Evolutionary conservation across 2,113 vertebrate genomes (phyloP), one percentile per base, ranked within the genome.

Genomic region (Limnothrissa miodon): DNA sequence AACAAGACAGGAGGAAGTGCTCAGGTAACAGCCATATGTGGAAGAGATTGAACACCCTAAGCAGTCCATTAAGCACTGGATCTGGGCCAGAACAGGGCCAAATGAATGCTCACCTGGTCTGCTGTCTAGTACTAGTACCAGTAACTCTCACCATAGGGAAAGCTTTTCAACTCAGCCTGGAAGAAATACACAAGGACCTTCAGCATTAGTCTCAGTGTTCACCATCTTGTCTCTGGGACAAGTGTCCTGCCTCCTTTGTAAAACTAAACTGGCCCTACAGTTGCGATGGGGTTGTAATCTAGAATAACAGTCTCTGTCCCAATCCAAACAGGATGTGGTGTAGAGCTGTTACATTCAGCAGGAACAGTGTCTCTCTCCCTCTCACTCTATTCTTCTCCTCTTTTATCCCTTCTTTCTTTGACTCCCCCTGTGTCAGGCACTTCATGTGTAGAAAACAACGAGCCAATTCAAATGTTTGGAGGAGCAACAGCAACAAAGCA

Each of bases 381-480:
- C 80, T 78, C 45, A 33, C 13, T 83, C n/a, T n/a, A n/a, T n/a
- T n/a, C n/a, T n/a, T 25, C 17, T 39, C 4, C 1, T 13, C 36
- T 17, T 4, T 4, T 74, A 15, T 17, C 25, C 11, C 13, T 74
- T 15, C 36, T 70, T n/a, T 25, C 56, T 56, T 48, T 23, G 13
- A 29, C 66, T 36, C 25, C 9, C 56, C 45, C 33, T 48, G 80
- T 78, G 33, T 74, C 86, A 89, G 88, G 88, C 88, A 89, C 88
- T 89, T 89, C 44, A 85, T 81, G 74, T 83, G 79, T 84, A 84
- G 25, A 85, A 86, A 87, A 84, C 42, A 2, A 79, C 23, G 59
- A 48, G 44, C 84, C 82, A 84, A 78, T 29, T 78, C 66, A 48
- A 51, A 53, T 45, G 70, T 39, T 45, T 45, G 45, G 33, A 81